phyloP scores from a whole-genome alignment of 2,888 invertebrate species.

The Brachylomia viminalis region DNA sequence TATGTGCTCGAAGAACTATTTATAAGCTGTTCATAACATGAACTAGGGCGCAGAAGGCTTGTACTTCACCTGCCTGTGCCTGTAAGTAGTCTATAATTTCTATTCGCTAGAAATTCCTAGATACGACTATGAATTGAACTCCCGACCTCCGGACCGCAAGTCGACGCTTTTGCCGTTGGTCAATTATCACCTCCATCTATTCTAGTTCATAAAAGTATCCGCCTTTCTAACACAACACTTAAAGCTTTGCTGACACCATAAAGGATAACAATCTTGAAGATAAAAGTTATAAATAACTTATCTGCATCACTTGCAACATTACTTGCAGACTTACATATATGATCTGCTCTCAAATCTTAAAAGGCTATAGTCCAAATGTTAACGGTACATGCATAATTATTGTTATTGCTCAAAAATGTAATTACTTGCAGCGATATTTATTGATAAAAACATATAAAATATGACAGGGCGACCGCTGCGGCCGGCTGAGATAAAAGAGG shows the following conservation, averaged over 20 bases:
- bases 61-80: not conserved
- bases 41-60: not conserved
- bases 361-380: slow-evolving; percentile 61
- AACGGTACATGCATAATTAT: slow-evolving; percentile 70
- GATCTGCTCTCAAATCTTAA: slow-evolving; percentile 62
- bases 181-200: slow-evolving; percentile 46
- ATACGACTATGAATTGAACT: slow-evolving; percentile 33
- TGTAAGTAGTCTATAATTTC: not conserved
- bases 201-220: slow-evolving; percentile 41
- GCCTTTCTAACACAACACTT: slow-evolving; percentile 49
- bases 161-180: slow-evolving; percentile 2
- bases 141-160: slow-evolving; percentile 14
- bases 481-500: slow-evolving; percentile 86
- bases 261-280: slow-evolving; percentile 42
- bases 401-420: slow-evolving; percentile 75
- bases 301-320: slow-evolving; percentile 51
- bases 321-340: slow-evolving; percentile 17
- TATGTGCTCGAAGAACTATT: not conserved
- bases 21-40: not conserved
- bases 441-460: slow-evolving; percentile 86
- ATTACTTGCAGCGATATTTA: slow-evolving; percentile 78
- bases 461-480: slow-evolving; percentile 80
- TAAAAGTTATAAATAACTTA: slow-evolving; percentile 50
- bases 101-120: slow-evolving; percentile 5
- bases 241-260: slow-evolving; percentile 31